These are phyloP conservation scores for Dicerorhinus sumatrensis DNA, from an alignment of 2,113 vertebrate genomes.

Conservation along the genomic window DNA sequence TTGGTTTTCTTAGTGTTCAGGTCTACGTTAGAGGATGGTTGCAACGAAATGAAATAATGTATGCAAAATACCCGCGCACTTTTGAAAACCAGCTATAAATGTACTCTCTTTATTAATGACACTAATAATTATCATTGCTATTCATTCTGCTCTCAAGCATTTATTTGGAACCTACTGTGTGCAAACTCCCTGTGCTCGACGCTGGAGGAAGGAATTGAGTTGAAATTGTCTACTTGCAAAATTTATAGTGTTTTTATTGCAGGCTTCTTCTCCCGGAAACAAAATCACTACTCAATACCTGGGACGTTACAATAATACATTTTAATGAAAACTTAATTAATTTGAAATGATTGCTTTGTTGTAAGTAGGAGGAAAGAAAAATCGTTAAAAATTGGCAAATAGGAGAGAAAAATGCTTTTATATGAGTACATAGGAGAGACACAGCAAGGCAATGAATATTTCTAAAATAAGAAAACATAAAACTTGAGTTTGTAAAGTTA, in stretches of 20 bases:
- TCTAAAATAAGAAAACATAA: conserved; percentile 64
- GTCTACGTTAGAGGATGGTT: rapidly evolving
- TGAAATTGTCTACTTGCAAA: not conserved
- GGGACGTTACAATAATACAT: conserved; percentile 52
- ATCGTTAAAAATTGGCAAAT: conserved; percentile 73
- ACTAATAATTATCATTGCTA: rapidly evolving
- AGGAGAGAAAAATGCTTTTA: conserved; percentile 57
- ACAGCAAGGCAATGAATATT: not conserved
- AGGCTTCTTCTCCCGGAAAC: not conserved
- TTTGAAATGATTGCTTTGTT: conserved; percentile 74
- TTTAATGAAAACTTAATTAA: conserved; percentile 80
- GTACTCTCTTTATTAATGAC: not conserved
- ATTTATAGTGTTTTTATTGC: not conserved
- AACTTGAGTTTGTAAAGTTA: conserved; percentile 59
- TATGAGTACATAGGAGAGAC: not conserved
- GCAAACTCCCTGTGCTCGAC: rapidly evolving
- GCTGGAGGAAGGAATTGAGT: not conserved
- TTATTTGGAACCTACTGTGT: not conserved
- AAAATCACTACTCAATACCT: conserved; percentile 9
- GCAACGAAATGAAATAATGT: rapidly evolving
- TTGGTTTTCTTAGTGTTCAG: not conserved
- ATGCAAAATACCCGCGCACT: rapidly evolving
- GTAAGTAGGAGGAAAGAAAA: conserved; percentile 60
- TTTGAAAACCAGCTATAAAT: rapidly evolving
- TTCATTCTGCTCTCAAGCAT: too few species aligned